Conservation (phyloP, 2,888 invertebrate genomes). For the Erannis defoliaria region DNA sequence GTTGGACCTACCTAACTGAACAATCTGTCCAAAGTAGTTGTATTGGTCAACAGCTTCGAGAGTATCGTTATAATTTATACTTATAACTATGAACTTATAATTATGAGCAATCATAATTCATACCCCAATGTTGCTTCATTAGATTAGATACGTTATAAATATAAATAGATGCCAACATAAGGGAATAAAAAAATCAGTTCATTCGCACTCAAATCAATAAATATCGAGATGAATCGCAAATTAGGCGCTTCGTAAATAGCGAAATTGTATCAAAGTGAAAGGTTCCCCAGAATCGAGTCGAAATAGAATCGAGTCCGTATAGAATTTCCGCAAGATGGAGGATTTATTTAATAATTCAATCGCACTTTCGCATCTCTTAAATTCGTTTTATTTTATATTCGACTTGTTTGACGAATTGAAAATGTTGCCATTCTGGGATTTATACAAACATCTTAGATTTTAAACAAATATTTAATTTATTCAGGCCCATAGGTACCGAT, state of each 20-base stretch:
- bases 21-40: no score
- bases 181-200: conserved; percentile 1
- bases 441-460: not conserved
- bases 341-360: conserved; percentile 17
- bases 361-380: conserved; percentile 15
- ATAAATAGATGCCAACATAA: not conserved
- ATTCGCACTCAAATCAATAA: conserved; percentile 14
- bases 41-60: no score
- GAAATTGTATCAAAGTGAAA: conserved; percentile 29
- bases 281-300: conserved; percentile 16
- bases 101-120: no score
- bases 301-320: not conserved
- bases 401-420: conserved; percentile 9
- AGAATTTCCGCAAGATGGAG: not conserved
- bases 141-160: not conserved
- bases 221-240: conserved; percentile 26
- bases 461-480: not conserved
- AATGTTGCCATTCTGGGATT: conserved; percentile 13
- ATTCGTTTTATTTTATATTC: conserved; percentile 16
- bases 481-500: no score
- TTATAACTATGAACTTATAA: no score
- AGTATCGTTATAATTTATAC: no score
- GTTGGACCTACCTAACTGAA: no score
- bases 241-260: conserved; percentile 27
- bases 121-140: not conserved